Percentiles rank a stretch among this genome's conserved stretches.
Evolutionary conservation across 2,888 invertebrate species (phyloP).

Genomic region (Deroplatys truncata): DNA sequence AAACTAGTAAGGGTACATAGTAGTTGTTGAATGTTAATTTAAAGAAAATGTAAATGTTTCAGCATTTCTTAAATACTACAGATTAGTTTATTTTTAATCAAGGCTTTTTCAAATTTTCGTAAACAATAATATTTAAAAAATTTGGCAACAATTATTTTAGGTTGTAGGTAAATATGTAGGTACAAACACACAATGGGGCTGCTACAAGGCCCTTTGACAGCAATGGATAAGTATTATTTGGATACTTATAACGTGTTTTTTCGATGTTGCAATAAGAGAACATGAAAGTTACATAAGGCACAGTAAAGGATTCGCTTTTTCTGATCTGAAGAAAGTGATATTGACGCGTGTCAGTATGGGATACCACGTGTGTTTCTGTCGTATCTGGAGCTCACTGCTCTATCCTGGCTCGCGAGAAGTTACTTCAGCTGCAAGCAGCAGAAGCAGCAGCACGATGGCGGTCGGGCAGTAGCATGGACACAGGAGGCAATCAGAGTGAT

Average conservation of each 20-base stretch:
- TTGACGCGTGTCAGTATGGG: neutral
- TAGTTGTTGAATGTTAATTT: too few species aligned
- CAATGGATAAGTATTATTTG: neutral
- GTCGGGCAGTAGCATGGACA: neutral
- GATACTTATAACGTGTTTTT: too few species aligned
- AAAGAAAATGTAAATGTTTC: too few species aligned
- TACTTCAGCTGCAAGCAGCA: neutral
- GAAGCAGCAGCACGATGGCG: neutral
- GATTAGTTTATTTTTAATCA: too few species aligned
- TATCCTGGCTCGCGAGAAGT: neutral
- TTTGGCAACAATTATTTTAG: neutral
- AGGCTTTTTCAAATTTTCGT: neutral
- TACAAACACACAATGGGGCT: neutral
- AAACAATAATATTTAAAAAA: neutral
- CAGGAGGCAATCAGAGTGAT: neutral
- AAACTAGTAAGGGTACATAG: too few species aligned
- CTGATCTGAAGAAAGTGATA: neutral
- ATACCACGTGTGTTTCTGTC: neutral
- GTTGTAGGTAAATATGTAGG: neutral
- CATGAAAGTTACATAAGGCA: neutral
- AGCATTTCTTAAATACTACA: too few species aligned
- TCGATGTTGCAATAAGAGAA: neutral
- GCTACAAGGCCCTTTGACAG: neutral
- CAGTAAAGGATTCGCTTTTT: neutral
- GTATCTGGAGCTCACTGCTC: neutral